Evolutionary conservation across 2,888 invertebrate genomes (phyloP).

Genomic region (Lacanobia oleracea): DNA sequence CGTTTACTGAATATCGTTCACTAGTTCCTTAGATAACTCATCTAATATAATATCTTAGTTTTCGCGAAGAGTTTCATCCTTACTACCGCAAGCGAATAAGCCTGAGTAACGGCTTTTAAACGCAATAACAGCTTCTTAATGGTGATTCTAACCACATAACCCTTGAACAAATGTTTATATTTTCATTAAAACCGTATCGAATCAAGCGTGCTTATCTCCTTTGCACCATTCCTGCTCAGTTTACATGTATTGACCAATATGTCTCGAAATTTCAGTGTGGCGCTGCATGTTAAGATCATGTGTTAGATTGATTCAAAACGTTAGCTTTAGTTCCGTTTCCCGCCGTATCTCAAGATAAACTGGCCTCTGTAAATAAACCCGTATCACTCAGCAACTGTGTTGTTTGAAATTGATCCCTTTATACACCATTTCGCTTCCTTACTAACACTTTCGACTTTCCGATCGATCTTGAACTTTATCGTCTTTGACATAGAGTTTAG

Average conservation of each 20-base stretch:
- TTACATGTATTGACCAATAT: slow-evolving; percentile 55
- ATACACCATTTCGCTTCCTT: slow-evolving; percentile 66
- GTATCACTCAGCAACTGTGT: slow-evolving; percentile 73
- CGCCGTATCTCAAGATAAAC: slow-evolving; percentile 20
- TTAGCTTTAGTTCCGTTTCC: slow-evolving; percentile 16
- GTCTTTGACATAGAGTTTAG: not conserved
- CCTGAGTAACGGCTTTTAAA: not conserved
- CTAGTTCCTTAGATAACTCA: not conserved
- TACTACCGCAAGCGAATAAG: not conserved
- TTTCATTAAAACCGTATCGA: slow-evolving; percentile 41
- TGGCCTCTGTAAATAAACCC: slow-evolving; percentile 68
- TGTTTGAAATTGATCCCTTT: slow-evolving; percentile 76
- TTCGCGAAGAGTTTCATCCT: not conserved
- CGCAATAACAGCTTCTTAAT: slow-evolving; percentile 22
- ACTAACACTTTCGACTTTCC: slow-evolving; percentile 23
- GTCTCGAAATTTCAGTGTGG: slow-evolving; percentile 4
- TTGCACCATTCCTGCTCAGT: slow-evolving; percentile 65
- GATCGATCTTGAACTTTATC: slow-evolving; percentile 30
- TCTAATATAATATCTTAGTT: not conserved
- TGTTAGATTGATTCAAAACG: slow-evolving; percentile 11
- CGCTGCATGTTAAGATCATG: slow-evolving; percentile 7
- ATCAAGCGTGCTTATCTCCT: slow-evolving; percentile 59
- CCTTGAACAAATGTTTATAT: slow-evolving; percentile 47
- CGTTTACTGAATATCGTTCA: not conserved
- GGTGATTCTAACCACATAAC: slow-evolving; percentile 34